Evolutionary conservation across 1,140 invertebrate genomes (phyloP).

Genomic region (Aphelenchoides besseyi): DNA sequence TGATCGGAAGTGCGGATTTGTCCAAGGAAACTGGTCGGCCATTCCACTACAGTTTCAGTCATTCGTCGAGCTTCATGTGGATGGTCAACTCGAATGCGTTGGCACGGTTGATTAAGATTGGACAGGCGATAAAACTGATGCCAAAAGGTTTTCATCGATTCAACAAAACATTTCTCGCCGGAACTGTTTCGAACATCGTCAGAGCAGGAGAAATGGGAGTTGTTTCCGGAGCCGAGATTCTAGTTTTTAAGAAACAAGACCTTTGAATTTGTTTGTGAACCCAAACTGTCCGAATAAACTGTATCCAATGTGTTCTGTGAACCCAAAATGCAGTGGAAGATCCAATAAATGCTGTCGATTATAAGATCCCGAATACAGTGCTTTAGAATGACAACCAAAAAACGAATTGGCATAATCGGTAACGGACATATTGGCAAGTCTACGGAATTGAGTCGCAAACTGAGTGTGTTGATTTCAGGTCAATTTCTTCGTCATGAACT

Average conservation of each 20-base stretch:
- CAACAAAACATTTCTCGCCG: constrained; percentile 56
- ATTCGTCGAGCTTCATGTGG: constrained; percentile 59
- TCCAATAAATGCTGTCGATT: constrained; percentile 12
- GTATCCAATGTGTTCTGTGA: too few relatives aligned
- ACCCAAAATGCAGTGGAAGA: too few relatives aligned
- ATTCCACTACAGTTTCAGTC: constrained; percentile 60
- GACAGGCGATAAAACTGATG: constrained; percentile 45
- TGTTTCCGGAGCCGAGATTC: constrained; percentile 50
- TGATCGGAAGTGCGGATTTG: constrained; percentile 49
- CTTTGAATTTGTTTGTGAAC: too few relatives aligned
- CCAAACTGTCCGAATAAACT: too few relatives aligned
- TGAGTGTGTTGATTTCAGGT: constrained; percentile 59
- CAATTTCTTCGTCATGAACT: constrained; percentile 65
- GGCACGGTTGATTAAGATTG: constrained; percentile 43
- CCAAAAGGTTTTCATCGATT: constrained; percentile 55
- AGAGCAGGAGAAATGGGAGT: constrained; percentile 51
- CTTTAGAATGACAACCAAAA: background rate
- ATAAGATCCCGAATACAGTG: background rate
- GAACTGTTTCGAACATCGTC: constrained; percentile 56
- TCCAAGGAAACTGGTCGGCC: constrained; percentile 48
- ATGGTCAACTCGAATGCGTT: constrained; percentile 45
- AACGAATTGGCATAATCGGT: constrained; percentile 66
- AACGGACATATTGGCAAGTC: constrained; percentile 65
- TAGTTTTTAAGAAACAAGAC: constrained; percentile 52
- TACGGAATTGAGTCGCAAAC: background rate